Conservation (phyloP, 2,797 vertebrate genomes). For the Sylvia borin region DNA sequence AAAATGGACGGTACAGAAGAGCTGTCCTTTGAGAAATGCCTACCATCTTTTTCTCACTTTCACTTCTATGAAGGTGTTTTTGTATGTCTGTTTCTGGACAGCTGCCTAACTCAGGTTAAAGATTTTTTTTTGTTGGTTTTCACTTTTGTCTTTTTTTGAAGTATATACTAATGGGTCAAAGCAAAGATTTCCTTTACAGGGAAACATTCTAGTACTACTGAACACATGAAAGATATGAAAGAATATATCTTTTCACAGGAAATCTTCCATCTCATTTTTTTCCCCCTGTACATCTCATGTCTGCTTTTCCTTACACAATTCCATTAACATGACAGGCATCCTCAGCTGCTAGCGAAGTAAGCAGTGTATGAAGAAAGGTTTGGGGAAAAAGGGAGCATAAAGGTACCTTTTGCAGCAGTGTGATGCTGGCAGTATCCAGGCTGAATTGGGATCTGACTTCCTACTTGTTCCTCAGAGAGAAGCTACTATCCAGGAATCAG, state of each 20-base stretch:
- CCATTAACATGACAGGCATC: not conserved
- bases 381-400: not conserved
- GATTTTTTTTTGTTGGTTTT: not conserved
- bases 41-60: not conserved
- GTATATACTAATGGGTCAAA: not conserved
- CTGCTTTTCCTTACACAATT: not conserved
- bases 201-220: not conserved
- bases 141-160: not conserved
- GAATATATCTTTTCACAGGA: not conserved
- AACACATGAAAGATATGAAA: not conserved
- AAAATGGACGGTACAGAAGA: not conserved
- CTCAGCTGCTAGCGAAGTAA: not conserved
- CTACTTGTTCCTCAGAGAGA: not conserved
- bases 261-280: not conserved
- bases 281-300: not conserved
- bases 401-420: not conserved
- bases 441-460: not conserved
- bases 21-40: not conserved
- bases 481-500: not conserved
- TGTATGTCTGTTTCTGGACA: not conserved
- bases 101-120: not conserved
- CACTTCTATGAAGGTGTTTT: not conserved
- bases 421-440: not conserved
- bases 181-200: constrained; percentile 1
- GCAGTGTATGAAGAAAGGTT: not conserved